Base-by-base conservation (phyloP, 2,888 invertebrate genomes). In the Nomada hirtipes region DNA sequence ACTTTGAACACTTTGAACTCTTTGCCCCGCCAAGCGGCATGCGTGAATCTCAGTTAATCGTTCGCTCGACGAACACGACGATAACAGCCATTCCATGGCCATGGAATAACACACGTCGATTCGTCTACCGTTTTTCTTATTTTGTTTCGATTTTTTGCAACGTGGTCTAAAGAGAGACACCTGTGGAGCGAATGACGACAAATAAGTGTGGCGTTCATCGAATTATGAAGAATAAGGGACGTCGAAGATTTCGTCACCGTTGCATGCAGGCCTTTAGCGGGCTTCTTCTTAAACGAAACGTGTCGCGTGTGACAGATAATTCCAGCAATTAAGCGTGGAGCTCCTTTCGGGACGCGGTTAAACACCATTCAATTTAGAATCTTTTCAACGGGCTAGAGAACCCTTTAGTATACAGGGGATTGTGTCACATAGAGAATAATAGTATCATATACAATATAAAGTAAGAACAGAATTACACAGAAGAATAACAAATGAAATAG, bases 31-130 rank as follows among this genome's bases (percentile, higher is more conserved):
- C 47, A 15, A 18, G 36, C 18, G 7, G 26, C 15, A n/a, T 7
- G 42, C 52, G 52, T 44, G 64, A 77, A 65, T 65, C 52, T 64
- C 11, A 52, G 64, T 64, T 50, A 44, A 77, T 52, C 52, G 72
- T 57, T 53, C 20, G 26, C 26, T 15, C 65, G 52, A 65, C 3
- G 23, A 26, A 15, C 23, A 10, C 47, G 0, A 0, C 20, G 61
- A 63, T 63, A 71, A 71, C 20, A 42, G 42, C 36, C 20, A 18
- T 42, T 63, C 11, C 50, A 2, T 61, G 61, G 52, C 15, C 11
- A 18, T 18, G 11, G 23, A 7, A 68, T 1, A 2, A 2, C 9
- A 29, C n/a, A 18, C n/a, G 13, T 9, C 26, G 0, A 2, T 4
- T 20, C 20, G 36, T 36, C 7, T 1, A 36, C 36, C 7, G 36